A percentile compares a stretch with the other conserved stretches of the same genome.
Evolutionary conservation across 2,888 invertebrate genomes (phyloP).

Genomic region (Perithous albicinctus): DNA sequence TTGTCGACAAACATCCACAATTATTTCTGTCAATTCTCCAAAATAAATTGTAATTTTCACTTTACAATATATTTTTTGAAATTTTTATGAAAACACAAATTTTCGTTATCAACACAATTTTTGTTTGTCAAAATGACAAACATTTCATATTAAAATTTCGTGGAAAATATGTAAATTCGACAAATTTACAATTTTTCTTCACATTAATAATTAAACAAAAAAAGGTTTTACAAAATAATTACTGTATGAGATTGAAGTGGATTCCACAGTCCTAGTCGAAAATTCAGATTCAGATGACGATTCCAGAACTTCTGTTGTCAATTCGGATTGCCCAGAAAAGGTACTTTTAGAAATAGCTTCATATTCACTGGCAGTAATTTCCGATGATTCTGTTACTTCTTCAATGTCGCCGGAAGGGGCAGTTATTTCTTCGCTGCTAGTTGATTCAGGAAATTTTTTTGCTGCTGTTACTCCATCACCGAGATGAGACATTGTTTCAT

Average conservation of each 20-base stretch:
- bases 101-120: too few relatives aligned
- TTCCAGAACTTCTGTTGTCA: background rate
- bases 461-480: background rate
- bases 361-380: background rate
- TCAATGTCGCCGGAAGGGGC: background rate
- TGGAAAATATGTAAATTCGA: too few relatives aligned
- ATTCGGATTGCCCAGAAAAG: background rate
- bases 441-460: slow-evolving; percentile 1
- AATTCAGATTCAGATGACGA: background rate
- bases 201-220: too few relatives aligned
- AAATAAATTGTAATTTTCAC: too few relatives aligned
- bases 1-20: too few relatives aligned
- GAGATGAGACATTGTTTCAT: background rate
- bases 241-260: background rate
- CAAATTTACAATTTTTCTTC: too few relatives aligned
- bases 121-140: too few relatives aligned
- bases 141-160: too few relatives aligned
- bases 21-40: too few relatives aligned
- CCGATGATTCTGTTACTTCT: background rate
- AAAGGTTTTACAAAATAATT: too few relatives aligned
- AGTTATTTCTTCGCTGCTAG: background rate
- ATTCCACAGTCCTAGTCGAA: background rate
- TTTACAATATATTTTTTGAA: too few relatives aligned
- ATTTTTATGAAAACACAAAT: too few relatives aligned
- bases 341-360: background rate